phyloP scores from a whole-genome alignment of 2,113 vertebrate genomes.

The Bettongia penicillata region DNA sequence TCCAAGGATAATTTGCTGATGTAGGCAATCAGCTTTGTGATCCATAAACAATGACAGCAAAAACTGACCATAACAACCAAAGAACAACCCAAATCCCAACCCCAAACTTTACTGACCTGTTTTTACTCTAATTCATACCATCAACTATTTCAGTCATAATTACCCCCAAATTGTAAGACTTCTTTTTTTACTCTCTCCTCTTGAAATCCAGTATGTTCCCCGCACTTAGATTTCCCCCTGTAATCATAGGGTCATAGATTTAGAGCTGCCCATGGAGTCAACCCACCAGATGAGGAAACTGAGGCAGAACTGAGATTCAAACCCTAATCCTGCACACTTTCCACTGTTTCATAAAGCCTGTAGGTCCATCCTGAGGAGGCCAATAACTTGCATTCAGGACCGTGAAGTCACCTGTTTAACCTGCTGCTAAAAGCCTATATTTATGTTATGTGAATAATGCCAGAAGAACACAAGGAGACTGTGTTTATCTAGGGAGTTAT shows the following conservation, averaged over 20 bases:
- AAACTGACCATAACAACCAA: background rate
- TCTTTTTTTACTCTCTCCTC: background rate
- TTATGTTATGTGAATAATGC: background rate
- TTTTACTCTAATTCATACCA: background rate
- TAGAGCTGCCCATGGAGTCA: background rate
- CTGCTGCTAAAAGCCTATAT: background rate
- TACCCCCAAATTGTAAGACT: background rate
- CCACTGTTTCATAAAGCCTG: background rate
- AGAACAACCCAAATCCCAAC: background rate
- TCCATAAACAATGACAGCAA: no score
- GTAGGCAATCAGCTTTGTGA: background rate
- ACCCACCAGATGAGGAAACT: background rate
- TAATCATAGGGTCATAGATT: background rate
- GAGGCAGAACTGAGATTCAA: background rate
- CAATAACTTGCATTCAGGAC: constrained; percentile 13
- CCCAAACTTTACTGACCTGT: background rate
- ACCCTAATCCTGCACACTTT: background rate
- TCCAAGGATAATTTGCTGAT: background rate
- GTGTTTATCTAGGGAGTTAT: constrained; percentile 3
- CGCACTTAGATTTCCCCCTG: background rate
- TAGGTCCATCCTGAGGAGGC: background rate
- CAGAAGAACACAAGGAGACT: background rate
- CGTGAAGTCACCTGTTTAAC: constrained; percentile 1
- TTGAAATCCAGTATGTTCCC: background rate
- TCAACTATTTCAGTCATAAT: background rate